A percentile compares a stretch with the other conserved stretches of the same genome.
Conservation (phyloP, 1,140 invertebrate genomes). For the Sarcophaga bullata region DNA sequence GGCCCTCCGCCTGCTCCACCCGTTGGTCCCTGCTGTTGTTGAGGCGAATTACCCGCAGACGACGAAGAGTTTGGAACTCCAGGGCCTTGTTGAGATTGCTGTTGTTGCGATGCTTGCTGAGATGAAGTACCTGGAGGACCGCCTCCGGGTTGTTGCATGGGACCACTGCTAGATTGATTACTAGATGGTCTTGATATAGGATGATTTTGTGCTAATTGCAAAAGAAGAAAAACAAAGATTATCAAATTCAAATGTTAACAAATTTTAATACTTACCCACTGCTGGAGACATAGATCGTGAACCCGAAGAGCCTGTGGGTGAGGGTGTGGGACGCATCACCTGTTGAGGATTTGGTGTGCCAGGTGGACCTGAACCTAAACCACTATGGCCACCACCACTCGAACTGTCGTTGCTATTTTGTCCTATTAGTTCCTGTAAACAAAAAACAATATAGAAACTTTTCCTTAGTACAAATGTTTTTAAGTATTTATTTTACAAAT, state of each 20-base stretch:
- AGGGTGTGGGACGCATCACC: slow-evolving; percentile 86
- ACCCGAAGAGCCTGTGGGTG: slow-evolving; percentile 88
- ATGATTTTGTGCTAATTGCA: slow-evolving; percentile 58
- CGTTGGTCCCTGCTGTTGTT: slow-evolving; percentile 54
- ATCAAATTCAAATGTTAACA: neutral
- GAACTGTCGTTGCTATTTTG: slow-evolving; percentile 85
- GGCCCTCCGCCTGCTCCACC: slow-evolving; percentile 62
- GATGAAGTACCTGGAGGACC: slow-evolving; percentile 74
- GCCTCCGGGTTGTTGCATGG: slow-evolving; percentile 69
- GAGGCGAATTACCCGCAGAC: slow-evolving; percentile 61
- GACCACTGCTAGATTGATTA: slow-evolving; percentile 77
- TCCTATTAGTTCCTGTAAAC: slow-evolving; percentile 82
- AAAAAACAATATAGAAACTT: slow-evolving; percentile 42
- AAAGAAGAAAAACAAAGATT: slow-evolving; percentile 29
- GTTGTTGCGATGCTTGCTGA: slow-evolving; percentile 53
- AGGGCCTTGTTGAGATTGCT: slow-evolving; percentile 53
- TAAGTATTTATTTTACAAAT: slow-evolving; percentile 17
- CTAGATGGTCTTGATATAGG: slow-evolving; percentile 79
- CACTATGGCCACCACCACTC: slow-evolving; percentile 73
- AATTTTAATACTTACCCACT: slow-evolving; percentile 77
- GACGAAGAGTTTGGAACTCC: slow-evolving; percentile 55
- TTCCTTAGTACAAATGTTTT: too few relatives aligned
- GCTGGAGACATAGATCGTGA: slow-evolving; percentile 96
- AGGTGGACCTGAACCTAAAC: slow-evolving; percentile 78
- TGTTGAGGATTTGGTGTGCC: slow-evolving; percentile 76